phyloP scores from a whole-genome alignment of 2,888 invertebrate species.

The Sinotaia quadrata region DNA sequence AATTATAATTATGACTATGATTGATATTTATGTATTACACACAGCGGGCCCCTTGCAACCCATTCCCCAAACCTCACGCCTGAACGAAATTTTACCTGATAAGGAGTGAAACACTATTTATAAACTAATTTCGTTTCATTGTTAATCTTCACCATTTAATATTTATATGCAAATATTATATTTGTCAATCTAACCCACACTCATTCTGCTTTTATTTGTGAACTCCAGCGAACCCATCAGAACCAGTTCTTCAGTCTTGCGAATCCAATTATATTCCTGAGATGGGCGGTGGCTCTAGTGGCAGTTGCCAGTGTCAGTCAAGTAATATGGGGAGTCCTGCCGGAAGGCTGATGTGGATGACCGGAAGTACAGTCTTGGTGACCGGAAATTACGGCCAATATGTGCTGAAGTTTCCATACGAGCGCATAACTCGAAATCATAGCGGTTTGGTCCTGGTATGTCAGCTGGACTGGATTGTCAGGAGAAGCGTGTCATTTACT shows the following conservation, averaged over 20 bases:
- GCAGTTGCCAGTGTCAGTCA: background rate
- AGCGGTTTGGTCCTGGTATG: background rate
- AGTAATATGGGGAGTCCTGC: constrained; percentile 1
- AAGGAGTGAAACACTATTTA: no score
- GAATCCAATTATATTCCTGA: background rate
- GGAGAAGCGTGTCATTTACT: background rate
- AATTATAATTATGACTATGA: no score
- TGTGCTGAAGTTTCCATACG: background rate
- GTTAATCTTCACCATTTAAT: no score
- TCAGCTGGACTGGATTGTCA: constrained; percentile 16
- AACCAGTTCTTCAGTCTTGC: background rate
- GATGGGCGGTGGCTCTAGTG: background rate
- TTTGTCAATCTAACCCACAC: no score
- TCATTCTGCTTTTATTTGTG: no score
- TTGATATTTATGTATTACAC: no score
- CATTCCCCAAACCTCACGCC: no score
- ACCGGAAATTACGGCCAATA: background rate
- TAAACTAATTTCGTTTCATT: no score
- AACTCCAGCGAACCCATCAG: no score
- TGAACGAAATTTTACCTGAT: no score
- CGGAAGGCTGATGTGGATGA: constrained; percentile 7
- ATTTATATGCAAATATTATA: no score
- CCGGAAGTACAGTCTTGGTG: background rate
- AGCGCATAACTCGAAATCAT: background rate
- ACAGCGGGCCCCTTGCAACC: no score